These are phyloP conservation scores for Micropoecilia bifurca DNA, from an alignment of 2,797 vertebrate species.

Conservation along the genomic window DNA sequence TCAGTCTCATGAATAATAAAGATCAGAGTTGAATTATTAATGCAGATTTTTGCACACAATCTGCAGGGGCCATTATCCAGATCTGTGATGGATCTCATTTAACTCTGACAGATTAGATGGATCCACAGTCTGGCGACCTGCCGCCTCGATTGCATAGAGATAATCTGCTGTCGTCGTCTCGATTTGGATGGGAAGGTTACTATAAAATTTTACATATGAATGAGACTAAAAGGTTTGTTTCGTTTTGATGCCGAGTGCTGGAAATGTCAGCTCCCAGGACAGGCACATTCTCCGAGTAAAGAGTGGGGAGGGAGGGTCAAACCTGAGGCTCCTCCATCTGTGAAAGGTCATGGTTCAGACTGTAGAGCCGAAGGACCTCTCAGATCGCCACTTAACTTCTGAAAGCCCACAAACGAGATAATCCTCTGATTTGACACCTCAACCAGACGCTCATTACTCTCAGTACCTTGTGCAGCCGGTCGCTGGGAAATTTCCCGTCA, in stretches of 20 bases:
- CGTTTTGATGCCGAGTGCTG: conserved; percentile 12
- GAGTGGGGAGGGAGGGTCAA: conserved; percentile 48
- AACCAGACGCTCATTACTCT: conserved; percentile 62
- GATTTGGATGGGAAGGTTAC: conserved; percentile 58
- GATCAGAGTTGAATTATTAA: conserved; percentile 76
- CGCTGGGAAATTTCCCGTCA: conserved; percentile 46
- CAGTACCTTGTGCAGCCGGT: conserved; percentile 30
- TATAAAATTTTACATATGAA: conserved; percentile 67
- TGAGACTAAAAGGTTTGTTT: conserved; percentile 55
- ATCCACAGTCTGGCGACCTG: conserved; percentile 57
- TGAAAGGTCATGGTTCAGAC: conserved; percentile 61
- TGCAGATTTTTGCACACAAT: conserved; percentile 82
- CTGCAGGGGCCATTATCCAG: conserved; percentile 75
- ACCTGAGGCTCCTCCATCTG: conserved; percentile 38
- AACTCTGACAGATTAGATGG: conserved; percentile 74
- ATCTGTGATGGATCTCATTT: conserved; percentile 77
- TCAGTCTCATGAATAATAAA: conserved; percentile 75
- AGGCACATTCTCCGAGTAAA: neutral
- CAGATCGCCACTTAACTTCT: conserved; percentile 65
- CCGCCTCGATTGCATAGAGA: conserved; percentile 64
- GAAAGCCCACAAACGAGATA: conserved; percentile 61
- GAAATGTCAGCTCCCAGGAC: conserved; percentile 68
- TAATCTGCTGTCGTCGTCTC: conserved; percentile 55
- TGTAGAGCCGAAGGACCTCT: conserved; percentile 25
- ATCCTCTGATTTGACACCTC: conserved; percentile 65